A percentile compares a stretch with the other conserved stretches of the same genome.
Evolutionary conservation across 1,140 invertebrate genomes (phyloP).

Genomic region (Aricia agestis): DNA sequence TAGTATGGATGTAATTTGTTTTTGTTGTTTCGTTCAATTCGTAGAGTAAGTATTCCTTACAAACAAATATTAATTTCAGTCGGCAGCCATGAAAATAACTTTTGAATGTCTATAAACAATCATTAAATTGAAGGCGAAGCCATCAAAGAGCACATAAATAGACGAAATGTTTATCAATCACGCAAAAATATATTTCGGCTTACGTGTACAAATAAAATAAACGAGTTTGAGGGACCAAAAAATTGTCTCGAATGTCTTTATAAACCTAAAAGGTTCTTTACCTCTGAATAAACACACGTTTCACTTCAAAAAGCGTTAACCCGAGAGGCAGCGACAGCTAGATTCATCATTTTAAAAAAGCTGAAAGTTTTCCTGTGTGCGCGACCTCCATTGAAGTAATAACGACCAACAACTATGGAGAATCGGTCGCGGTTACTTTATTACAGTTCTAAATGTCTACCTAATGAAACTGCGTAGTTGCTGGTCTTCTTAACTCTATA

Average conservation of each 20-base stretch:
- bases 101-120: background rate
- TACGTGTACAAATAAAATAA: background rate
- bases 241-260: background rate
- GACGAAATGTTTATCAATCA: background rate
- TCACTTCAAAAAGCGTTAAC: background rate
- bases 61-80: background rate
- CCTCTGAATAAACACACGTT: background rate
- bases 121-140: background rate
- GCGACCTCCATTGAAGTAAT: too few species aligned
- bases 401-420: too few species aligned
- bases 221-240: background rate
- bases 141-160: background rate
- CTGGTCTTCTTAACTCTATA: too few species aligned
- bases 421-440: too few species aligned
- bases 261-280: conserved; percentile 6
- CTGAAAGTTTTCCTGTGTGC: too few species aligned
- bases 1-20: too few species aligned
- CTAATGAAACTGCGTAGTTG: too few species aligned
- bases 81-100: background rate
- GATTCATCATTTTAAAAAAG: too few species aligned
- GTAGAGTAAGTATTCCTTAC: too few species aligned
- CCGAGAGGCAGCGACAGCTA: too few species aligned
- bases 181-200: background rate
- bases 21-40: too few species aligned
- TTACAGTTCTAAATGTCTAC: too few species aligned